Evolutionary conservation across 2,797 vertebrate species (phyloP).

Genomic region (Octomys mimax): DNA sequence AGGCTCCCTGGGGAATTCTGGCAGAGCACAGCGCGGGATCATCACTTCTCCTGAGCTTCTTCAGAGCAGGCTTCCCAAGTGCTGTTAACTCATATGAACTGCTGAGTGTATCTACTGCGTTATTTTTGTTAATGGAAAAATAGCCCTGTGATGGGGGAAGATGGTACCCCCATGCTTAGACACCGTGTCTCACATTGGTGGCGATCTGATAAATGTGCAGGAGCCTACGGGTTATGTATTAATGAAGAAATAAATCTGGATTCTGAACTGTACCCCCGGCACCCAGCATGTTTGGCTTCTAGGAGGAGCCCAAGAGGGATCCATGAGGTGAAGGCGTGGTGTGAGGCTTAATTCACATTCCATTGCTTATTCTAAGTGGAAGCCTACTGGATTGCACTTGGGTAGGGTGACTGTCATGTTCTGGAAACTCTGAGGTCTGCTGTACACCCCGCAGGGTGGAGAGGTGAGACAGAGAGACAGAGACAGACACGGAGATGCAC

Average conservation of each 20-base stretch:
- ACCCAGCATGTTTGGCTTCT: background rate
- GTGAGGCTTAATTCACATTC: background rate
- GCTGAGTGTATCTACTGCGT: background rate
- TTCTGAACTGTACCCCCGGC: background rate
- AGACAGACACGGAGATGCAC: background rate
- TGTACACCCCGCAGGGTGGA: background rate
- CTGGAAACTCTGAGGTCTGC: background rate
- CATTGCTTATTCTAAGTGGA: background rate
- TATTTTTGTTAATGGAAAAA: background rate
- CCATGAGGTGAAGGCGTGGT: background rate
- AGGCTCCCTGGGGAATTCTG: background rate
- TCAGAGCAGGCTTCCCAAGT: background rate
- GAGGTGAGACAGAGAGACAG: too few species aligned
- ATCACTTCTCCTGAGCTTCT: background rate
- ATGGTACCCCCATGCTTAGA: fast-evolving
- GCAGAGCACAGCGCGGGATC: background rate
- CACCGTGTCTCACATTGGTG: fast-evolving
- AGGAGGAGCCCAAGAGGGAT: background rate
- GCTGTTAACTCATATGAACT: too few species aligned
- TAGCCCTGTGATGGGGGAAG: background rate
- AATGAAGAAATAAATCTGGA: too few species aligned
- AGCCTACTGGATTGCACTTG: background rate
- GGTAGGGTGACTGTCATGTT: background rate
- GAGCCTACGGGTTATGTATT: background rate
- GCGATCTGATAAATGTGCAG: fast-evolving